A percentile compares a stretch with the other conserved stretches of the same genome.
Evolutionary conservation across 2,797 vertebrate species (phyloP).

Genomic region (Catamblyrhynchus diadema): DNA sequence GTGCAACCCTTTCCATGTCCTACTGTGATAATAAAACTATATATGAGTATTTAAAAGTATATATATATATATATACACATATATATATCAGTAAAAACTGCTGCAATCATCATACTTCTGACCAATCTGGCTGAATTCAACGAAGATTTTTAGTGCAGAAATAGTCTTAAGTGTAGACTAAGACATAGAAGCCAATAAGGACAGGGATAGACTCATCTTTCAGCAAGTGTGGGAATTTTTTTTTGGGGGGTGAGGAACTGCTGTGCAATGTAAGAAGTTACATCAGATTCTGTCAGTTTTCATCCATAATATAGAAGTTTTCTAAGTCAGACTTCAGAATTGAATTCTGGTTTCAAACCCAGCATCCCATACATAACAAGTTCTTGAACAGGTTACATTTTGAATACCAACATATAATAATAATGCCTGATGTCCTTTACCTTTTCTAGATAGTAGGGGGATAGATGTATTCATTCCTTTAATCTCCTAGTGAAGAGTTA

Average conservation of each 20-base stretch:
- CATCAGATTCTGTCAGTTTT: neutral
- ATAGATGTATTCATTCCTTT: neutral
- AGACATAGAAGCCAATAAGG: neutral
- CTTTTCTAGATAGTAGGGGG: neutral
- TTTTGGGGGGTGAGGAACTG: fast-evolving
- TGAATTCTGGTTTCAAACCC: neutral
- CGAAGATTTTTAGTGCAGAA: neutral
- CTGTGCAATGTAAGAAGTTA: neutral
- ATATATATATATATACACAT: neutral
- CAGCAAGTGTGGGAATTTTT: neutral
- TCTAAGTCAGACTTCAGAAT: neutral
- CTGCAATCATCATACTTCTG: neutral
- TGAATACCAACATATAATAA: neutral
- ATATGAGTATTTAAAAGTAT: neutral
- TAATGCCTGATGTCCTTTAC: neutral
- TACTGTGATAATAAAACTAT: neutral
- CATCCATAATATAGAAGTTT: neutral
- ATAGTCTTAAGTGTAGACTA: neutral
- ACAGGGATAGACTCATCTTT: neutral
- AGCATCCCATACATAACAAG: neutral
- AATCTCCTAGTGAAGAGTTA: neutral
- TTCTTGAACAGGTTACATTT: neutral
- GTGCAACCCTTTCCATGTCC: neutral
- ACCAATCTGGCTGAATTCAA: neutral
- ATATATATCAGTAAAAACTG: neutral